phyloP scores from a whole-genome alignment of 2,113 vertebrate genomes.

The Macquaria australasica region DNA sequence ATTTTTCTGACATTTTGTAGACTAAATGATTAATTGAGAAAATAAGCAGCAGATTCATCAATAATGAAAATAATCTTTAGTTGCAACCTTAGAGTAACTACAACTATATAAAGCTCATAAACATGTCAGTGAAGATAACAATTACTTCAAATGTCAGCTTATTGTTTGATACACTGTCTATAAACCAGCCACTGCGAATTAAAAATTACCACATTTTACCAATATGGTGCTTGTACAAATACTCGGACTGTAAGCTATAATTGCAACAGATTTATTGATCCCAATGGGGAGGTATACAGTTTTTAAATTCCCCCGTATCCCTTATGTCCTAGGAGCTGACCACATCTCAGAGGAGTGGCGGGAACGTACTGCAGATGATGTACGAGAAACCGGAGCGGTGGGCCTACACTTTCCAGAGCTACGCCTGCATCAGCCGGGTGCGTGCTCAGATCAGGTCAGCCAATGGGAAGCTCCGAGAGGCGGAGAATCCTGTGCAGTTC shows the following conservation, averaged over 20 bases:
- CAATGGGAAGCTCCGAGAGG: constrained; percentile 83
- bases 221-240: not conserved
- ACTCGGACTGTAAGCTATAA: not conserved
- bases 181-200: not conserved
- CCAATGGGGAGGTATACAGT: not conserved
- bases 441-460: constrained; percentile 88
- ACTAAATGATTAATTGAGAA: not conserved
- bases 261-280: not conserved
- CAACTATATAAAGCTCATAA: not conserved
- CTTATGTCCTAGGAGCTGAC: constrained; percentile 87
- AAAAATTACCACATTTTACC: not conserved
- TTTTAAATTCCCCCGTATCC: not conserved
- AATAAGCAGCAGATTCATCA: not conserved
- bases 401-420: constrained; percentile 96
- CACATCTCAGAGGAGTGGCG: constrained; percentile 91
- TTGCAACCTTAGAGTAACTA: not conserved
- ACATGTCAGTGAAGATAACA: not conserved
- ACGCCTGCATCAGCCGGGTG: constrained; percentile 94
- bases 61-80: not conserved
- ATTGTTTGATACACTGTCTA: not conserved
- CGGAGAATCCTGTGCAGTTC: constrained; percentile 89
- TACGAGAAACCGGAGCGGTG: constrained; percentile 94
- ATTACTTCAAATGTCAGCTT: not conserved
- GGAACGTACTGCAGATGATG: constrained; percentile 94
- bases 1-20: not conserved